Percentiles rank a stretch among this genome's conserved stretches.
These are phyloP conservation scores for Resseliella maxima DNA, from an alignment of 2,888 invertebrate species.

Conservation along the genomic window DNA sequence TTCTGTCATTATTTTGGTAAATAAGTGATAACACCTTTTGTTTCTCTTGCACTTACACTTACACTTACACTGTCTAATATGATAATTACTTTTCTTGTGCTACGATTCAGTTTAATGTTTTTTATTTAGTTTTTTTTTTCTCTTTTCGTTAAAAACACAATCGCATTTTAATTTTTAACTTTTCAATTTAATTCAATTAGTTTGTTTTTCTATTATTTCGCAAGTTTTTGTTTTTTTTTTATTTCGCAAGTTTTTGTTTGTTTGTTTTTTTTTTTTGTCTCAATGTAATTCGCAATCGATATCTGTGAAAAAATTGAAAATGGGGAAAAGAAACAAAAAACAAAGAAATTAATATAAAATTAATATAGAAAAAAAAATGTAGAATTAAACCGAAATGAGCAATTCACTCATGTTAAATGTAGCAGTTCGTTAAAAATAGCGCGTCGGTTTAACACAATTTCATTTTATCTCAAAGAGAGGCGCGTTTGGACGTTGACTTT, in stretches of 20 bases:
- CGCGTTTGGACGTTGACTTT: no score
- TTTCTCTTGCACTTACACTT: constrained; percentile 42
- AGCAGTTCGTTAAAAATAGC: no score
- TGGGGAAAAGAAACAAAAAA: no score
- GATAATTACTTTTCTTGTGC: background rate
- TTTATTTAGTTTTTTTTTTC: background rate
- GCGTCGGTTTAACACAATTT: no score
- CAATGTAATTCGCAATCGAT: background rate
- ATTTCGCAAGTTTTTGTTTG: no score
- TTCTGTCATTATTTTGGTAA: constrained; percentile 63
- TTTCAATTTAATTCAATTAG: background rate
- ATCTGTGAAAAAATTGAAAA: background rate
- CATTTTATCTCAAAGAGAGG: no score
- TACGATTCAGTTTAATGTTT: background rate
- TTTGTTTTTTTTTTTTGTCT: no score
- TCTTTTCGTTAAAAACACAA: no score
- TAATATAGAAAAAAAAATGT: background rate
- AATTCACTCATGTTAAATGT: no score
- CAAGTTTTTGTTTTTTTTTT: background rate
- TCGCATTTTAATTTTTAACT: background rate
- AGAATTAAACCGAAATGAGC: no score
- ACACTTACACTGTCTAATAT: no score
- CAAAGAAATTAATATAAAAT: background rate
- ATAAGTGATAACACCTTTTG: constrained; percentile 56
- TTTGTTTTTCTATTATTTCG: background rate